Evolutionary conservation across 2,888 invertebrate species (phyloP).

Genomic region (Esperia sulphurella): DNA sequence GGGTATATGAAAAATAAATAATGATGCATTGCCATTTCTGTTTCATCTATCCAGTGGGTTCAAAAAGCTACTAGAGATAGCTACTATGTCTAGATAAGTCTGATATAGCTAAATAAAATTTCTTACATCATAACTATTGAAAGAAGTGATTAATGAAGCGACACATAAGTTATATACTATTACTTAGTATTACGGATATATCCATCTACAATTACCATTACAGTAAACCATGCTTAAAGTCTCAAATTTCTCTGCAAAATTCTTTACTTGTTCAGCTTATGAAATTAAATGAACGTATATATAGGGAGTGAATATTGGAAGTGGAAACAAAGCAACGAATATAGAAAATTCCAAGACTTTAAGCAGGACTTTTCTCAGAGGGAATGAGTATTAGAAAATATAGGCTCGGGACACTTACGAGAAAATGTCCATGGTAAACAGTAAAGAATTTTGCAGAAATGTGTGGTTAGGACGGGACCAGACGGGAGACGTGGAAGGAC

Average conservation of each 20-base stretch:
- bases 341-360: slow-evolving; percentile 55
- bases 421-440: slow-evolving; percentile 40
- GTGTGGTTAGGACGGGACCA: slow-evolving; percentile 32
- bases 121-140: too few relatives aligned
- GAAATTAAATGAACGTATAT: not conserved
- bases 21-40: too few relatives aligned
- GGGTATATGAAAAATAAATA: too few relatives aligned
- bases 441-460: slow-evolving; percentile 78
- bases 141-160: too few relatives aligned
- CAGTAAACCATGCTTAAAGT: slow-evolving; percentile 32
- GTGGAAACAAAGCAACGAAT: slow-evolving; percentile 16
- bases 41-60: too few relatives aligned
- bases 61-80: too few relatives aligned
- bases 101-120: too few relatives aligned
- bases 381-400: slow-evolving; percentile 21
- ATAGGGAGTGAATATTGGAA: slow-evolving; percentile 12
- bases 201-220: not conserved
- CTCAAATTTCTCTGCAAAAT: slow-evolving; percentile 68
- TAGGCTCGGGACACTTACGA: slow-evolving; percentile 57
- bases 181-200: not conserved
- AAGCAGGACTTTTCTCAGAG: slow-evolving; percentile 56
- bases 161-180: not conserved
- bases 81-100: too few relatives aligned
- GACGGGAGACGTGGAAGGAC: slow-evolving; percentile 15
- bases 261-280: slow-evolving; percentile 52